Evolutionary conservation across 2,888 invertebrate genomes (phyloP).

Genomic region (Fragum sueziense): DNA sequence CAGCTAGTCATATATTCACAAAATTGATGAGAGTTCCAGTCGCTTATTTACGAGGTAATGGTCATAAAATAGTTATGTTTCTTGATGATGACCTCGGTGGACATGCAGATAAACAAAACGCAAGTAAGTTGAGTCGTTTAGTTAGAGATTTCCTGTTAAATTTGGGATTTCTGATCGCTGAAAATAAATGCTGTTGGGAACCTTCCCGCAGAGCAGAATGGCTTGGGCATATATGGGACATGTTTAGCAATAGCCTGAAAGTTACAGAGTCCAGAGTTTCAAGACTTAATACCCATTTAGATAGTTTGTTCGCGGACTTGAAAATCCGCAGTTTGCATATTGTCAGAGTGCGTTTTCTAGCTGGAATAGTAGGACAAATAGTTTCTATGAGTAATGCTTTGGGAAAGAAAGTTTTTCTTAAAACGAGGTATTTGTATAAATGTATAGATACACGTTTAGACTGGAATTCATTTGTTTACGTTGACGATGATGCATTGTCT

Average conservation of each 20-base stretch:
- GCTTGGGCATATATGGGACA: conserved; percentile 24
- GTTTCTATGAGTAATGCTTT: conserved; percentile 26
- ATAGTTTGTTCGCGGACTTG: neutral
- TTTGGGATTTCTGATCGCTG: conserved; percentile 22
- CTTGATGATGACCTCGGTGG: conserved; percentile 35
- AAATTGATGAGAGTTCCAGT: conserved; percentile 25
- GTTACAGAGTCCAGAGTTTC: neutral
- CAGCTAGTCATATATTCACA: conserved; percentile 38
- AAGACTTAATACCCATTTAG: neutral
- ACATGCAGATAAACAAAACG: neutral
- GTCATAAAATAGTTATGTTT: conserved; percentile 27
- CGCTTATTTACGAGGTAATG: conserved; percentile 4
- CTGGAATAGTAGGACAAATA: conserved; percentile 20
- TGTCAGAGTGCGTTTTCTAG: neutral
- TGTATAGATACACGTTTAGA: conserved; percentile 11
- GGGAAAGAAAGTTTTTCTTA: neutral
- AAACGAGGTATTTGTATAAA: neutral
- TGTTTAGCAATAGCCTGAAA: neutral
- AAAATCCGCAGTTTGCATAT: neutral
- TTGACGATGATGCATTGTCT: conserved; percentile 3
- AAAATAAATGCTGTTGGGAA: conserved; percentile 14
- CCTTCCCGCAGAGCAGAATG: conserved; percentile 1
- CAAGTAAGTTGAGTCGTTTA: neutral
- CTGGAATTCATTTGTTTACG: conserved; percentile 12
- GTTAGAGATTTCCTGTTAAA: neutral